These are phyloP conservation scores for Amphiura filiformis DNA, from an alignment of 35 echinoderm and acorn worm genomes.

Conservation along the genomic window DNA sequence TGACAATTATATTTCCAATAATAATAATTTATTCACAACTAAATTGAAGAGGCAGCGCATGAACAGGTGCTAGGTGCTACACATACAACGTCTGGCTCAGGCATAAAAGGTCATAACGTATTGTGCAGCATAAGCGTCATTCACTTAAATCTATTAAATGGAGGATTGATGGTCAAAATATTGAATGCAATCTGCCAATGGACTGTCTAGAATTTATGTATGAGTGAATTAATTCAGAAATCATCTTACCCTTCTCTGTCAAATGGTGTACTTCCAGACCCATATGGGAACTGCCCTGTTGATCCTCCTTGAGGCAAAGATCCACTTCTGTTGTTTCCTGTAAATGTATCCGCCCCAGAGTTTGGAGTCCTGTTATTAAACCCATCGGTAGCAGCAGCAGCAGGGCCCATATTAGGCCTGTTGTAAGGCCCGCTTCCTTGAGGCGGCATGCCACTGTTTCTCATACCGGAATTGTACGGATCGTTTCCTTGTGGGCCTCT, in stretches of 20 bases:
- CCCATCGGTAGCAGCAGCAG: slow-evolving; percentile 24
- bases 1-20: too few species aligned
- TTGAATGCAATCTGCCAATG: too few species aligned
- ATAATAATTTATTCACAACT: too few species aligned
- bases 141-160: too few species aligned
- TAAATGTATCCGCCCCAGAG: slow-evolving; percentile 18
- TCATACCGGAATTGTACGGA: slow-evolving; percentile 31
- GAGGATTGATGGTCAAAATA: too few species aligned
- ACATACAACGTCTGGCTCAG: too few species aligned
- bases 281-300: slow-evolving; percentile 36
- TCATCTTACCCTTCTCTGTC: slow-evolving; percentile 42
- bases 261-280: slow-evolving; percentile 23
- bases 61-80: too few species aligned
- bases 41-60: too few species aligned
- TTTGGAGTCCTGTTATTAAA: slow-evolving; percentile 31
- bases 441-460: slow-evolving; percentile 2
- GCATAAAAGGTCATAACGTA: too few species aligned
- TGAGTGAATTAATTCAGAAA: too few species aligned
- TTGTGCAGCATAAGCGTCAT: too few species aligned
- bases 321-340: slow-evolving; percentile 17
- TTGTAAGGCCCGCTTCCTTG: not conserved
- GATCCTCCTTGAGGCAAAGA: slow-evolving; percentile 28
- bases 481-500: slow-evolving; percentile 26
- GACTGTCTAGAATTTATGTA: too few species aligned
- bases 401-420: not conserved